A percentile compares a stretch with the other conserved stretches of the same genome.
These are phyloP conservation scores for Odocoileus virginianus DNA, from an alignment of 2,113 vertebrate genomes.

Conservation along the genomic window DNA sequence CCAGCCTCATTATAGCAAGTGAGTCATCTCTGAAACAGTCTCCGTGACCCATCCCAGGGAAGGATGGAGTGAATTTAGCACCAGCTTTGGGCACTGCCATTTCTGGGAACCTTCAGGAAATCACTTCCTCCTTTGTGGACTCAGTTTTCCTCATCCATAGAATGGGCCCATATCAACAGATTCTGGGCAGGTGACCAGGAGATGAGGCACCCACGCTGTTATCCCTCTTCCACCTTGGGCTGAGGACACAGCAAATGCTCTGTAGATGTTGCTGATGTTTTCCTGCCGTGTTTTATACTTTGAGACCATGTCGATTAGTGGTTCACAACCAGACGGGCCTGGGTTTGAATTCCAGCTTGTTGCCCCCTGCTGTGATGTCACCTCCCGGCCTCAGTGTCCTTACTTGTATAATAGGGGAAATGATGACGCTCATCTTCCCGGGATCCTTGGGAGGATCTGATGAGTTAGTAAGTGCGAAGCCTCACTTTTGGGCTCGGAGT, in stretches of 20 bases:
- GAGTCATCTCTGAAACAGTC: not conserved
- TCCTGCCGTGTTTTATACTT: not conserved
- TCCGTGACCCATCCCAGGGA: fast-evolving
- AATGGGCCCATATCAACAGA: not conserved
- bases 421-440: not conserved
- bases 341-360: not conserved
- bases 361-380: not conserved
- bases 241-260: not conserved
- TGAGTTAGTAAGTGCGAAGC: not conserved
- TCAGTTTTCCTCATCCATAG: not conserved
- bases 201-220: fast-evolving
- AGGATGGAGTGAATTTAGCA: not conserved
- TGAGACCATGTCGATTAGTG: fast-evolving
- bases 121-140: not conserved
- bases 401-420: not conserved
- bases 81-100: not conserved
- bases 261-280: fast-evolving
- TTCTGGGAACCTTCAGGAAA: not conserved
- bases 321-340: not conserved
- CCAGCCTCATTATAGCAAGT: fast-evolving
- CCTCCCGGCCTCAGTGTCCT: not conserved
- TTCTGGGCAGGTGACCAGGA: not conserved
- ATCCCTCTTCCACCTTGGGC: not conserved
- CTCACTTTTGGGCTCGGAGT: not conserved
- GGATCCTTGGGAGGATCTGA: not conserved